Evolutionary conservation across 64 coral and sea anemone species (phyloP).

Genomic region (Stichodactyla helianthus): DNA sequence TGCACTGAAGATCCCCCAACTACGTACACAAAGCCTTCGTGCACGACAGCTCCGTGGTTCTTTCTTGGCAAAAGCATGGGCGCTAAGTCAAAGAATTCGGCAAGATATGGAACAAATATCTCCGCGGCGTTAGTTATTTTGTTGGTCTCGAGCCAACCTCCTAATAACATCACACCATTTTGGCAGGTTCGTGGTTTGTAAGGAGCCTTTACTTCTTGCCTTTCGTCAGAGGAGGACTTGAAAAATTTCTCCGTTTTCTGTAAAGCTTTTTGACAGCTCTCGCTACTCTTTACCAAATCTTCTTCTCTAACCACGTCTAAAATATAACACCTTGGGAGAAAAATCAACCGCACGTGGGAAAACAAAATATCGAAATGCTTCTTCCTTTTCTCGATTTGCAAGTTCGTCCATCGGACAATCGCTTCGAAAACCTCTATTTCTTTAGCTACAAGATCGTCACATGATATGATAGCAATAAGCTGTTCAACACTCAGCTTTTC

Average conservation of each 20-base stretch:
- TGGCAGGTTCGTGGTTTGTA: constrained; percentile 66
- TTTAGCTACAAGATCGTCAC: constrained; percentile 76
- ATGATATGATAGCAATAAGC: constrained; percentile 55
- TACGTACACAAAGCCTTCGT: constrained; percentile 68
- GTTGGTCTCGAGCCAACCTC: constrained; percentile 51
- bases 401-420: constrained; percentile 61
- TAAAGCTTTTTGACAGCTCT: constrained; percentile 43
- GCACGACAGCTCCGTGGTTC: constrained; percentile 60
- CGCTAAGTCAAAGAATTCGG: constrained; percentile 38
- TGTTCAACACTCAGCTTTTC: constrained; percentile 44
- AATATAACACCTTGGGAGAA: constrained; percentile 67
- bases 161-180: constrained; percentile 51
- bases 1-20: constrained; percentile 54
- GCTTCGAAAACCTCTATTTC: constrained; percentile 81
- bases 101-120: constrained; percentile 60
- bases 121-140: constrained; percentile 34
- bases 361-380: constrained; percentile 62
- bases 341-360: constrained; percentile 60
- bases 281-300: constrained; percentile 53
- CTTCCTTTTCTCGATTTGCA: constrained; percentile 43
- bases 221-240: constrained; percentile 30
- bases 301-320: constrained; percentile 60
- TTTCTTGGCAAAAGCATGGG: constrained; percentile 68
- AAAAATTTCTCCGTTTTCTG: constrained; percentile 63
- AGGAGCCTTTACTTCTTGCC: background rate